A percentile compares a stretch with the other conserved stretches of the same genome.
Conservation (phyloP, 2,797 vertebrate species). For the Helarctos malayanus region DNA sequence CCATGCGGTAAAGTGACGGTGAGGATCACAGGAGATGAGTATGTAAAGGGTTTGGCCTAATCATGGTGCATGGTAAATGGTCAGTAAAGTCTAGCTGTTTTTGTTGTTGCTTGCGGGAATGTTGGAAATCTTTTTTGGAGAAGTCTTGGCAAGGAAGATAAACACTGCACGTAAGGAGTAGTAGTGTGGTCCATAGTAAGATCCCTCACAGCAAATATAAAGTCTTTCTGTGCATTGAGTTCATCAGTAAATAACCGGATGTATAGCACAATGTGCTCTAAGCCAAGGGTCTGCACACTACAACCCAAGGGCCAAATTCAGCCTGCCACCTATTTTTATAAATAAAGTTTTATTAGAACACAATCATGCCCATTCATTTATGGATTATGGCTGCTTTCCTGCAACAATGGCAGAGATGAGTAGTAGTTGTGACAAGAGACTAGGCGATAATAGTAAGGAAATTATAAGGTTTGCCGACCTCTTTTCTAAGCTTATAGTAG, state of each 20-base stretch:
- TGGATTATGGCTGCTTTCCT: neutral
- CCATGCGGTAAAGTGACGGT: neutral
- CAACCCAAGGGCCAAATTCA: neutral
- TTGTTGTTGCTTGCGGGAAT: neutral
- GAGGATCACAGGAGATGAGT: neutral
- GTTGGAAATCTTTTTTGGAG: neutral
- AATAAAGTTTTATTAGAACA: constrained; percentile 55
- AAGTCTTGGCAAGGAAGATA: neutral
- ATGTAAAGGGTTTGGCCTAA: neutral
- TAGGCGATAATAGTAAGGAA: neutral
- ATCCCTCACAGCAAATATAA: neutral
- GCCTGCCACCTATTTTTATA: neutral
- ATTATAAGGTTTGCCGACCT: neutral
- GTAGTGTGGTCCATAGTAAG: neutral
- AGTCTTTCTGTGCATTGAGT: neutral
- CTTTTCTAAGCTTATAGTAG: neutral
- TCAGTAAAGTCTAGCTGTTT: neutral
- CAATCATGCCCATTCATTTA: neutral
- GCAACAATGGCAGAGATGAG: neutral
- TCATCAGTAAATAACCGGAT: neutral
- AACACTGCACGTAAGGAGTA: neutral
- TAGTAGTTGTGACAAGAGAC: neutral
- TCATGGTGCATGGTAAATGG: rapidly evolving
- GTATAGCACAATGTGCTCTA: neutral
- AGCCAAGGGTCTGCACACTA: neutral